A percentile compares a stretch with the other conserved stretches of the same genome.
Conservation (phyloP, 1,140 invertebrate genomes). For the Brachionus manjavacas region DNA sequence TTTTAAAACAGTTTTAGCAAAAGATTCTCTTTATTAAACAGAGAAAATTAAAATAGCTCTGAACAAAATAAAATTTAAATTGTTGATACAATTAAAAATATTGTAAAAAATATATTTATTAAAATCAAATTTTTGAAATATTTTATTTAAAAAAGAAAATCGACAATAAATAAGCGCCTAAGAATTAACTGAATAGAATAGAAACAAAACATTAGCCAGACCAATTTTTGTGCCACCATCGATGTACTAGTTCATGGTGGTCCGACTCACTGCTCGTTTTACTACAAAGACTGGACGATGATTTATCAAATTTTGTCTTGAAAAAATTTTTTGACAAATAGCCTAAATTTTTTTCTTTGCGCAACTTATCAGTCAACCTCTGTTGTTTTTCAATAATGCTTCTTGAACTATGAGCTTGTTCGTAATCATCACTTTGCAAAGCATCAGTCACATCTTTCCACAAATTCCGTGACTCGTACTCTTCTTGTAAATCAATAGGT, state of each 20-base stretch:
- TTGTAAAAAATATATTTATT: too few species aligned
- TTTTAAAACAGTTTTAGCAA: not conserved
- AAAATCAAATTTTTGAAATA: not conserved
- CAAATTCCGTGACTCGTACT: constrained; percentile 53
- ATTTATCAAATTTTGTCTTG: not conserved
- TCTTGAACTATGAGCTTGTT: constrained; percentile 46
- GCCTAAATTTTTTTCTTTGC: not conserved
- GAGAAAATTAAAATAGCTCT: too few species aligned
- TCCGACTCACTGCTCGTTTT: not conserved
- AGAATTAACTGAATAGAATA: not conserved
- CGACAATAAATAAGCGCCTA: not conserved
- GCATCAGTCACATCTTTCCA: constrained; percentile 55
- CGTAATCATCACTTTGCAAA: constrained; percentile 49
- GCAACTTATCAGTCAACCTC: not conserved
- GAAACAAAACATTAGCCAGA: not conserved
- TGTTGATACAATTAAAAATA: too few species aligned
- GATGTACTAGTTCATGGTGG: not conserved
- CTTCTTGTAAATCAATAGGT: constrained; percentile 50
- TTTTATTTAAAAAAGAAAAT: not conserved
- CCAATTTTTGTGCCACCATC: constrained; percentile 22
- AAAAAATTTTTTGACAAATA: constrained; percentile 29
- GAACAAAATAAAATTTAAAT: too few species aligned
- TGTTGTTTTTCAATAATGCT: not conserved
- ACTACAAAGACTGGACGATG: not conserved
- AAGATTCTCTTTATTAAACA: too few species aligned